Percentiles rank a stretch among this genome's conserved stretches.
These are phyloP conservation scores for Stegodyphus dumicola DNA, from an alignment of 1,140 invertebrate species.

Conservation along the genomic window DNA sequence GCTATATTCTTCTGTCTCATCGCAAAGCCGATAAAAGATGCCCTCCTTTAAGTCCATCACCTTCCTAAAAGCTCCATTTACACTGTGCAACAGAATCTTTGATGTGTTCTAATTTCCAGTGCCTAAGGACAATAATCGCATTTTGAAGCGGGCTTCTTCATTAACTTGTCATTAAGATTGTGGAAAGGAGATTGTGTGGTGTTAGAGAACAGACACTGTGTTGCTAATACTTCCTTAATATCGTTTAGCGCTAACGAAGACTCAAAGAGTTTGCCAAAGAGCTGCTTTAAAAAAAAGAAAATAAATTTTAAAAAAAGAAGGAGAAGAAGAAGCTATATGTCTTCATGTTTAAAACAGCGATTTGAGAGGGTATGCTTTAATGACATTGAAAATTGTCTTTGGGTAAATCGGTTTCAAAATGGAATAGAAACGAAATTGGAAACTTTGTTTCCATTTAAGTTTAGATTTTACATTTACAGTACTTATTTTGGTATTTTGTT, in stretches of 20 bases:
- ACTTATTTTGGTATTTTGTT: too few relatives aligned
- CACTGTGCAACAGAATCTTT: constrained; percentile 51
- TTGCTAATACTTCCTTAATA: constrained; percentile 55
- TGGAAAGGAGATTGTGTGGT: constrained; percentile 49
- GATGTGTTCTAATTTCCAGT: constrained; percentile 54
- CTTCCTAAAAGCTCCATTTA: constrained; percentile 56
- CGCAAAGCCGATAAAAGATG: constrained; percentile 39
- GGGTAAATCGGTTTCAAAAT: background rate
- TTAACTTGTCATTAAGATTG: constrained; percentile 59
- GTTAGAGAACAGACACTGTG: constrained; percentile 13
- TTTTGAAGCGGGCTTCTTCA: constrained; percentile 58
- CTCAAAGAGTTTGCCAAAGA: constrained; percentile 33
- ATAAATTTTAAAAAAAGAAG: too few relatives aligned
- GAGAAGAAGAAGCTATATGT: too few relatives aligned
- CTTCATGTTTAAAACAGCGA: too few relatives aligned
- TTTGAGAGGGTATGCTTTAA: constrained; percentile 38
- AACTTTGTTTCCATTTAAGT: too few relatives aligned
- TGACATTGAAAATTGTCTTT: background rate
- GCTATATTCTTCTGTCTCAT: background rate
- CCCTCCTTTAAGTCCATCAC: constrained; percentile 25
- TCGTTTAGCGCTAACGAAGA: constrained; percentile 53
- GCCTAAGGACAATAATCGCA: constrained; percentile 57
- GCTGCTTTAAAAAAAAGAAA: background rate
- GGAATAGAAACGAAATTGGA: too few relatives aligned
- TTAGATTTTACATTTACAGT: too few relatives aligned